Evolutionary conservation across 2,113 vertebrate genomes (phyloP).

Genomic region (Lophotis ruficrista): DNA sequence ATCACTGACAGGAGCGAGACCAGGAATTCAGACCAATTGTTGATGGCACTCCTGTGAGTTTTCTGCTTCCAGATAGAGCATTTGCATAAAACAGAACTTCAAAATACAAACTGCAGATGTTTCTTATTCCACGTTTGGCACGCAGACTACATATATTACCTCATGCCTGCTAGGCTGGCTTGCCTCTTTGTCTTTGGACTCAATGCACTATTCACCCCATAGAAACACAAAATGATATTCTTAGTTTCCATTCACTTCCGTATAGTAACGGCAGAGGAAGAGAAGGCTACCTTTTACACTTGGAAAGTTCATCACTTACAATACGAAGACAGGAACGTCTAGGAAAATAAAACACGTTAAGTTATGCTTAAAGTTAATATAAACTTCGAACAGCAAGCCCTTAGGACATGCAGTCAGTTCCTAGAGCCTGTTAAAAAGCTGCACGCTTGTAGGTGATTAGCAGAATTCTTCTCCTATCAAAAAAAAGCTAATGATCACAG

Average conservation of each 20-base stretch:
- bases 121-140: constrained; percentile 67
- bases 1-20: neutral
- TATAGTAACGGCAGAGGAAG: neutral
- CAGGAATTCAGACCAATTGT: neutral
- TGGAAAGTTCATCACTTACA: neutral
- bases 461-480: neutral
- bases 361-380: neutral
- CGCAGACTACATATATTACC: constrained; percentile 48
- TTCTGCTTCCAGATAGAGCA: neutral
- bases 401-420: neutral
- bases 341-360: constrained; percentile 11
- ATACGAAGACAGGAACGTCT: neutral
- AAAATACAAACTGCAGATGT: constrained; percentile 66
- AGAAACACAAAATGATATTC: neutral
- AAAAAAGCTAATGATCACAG: neutral
- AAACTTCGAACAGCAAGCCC: neutral
- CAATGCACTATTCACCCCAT: constrained; percentile 56
- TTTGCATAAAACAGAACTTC: constrained; percentile 56
- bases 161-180: constrained; percentile 64
- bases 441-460: neutral
- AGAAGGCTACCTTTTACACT: neutral
- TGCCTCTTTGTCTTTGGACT: constrained; percentile 44
- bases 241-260: neutral
- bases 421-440: neutral
- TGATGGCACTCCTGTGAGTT: neutral